Evolutionary conservation across 2,797 vertebrate species (phyloP).

Genomic region (Chelon labrosus): DNA sequence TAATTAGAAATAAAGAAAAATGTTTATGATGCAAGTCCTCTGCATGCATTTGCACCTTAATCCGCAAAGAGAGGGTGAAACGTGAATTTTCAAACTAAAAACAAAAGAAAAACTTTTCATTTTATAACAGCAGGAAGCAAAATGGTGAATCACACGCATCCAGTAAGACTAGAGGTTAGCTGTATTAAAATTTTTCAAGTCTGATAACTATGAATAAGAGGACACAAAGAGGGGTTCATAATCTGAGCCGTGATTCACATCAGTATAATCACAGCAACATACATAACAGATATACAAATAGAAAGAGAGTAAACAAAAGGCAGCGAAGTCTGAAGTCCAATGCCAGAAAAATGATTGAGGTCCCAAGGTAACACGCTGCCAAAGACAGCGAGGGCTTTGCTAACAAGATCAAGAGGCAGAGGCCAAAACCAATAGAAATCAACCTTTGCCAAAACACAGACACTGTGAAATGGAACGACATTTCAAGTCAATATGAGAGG

Average conservation of each 20-base stretch:
- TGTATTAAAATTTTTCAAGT: too few relatives aligned
- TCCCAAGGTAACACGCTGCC: constrained; percentile 6
- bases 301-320: too few relatives aligned
- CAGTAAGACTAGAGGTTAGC: not conserved
- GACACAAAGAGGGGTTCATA: too few relatives aligned
- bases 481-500: constrained; percentile 9
- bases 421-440: constrained; percentile 22
- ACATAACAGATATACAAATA: not conserved
- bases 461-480: constrained; percentile 14
- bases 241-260: too few relatives aligned
- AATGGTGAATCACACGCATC: not conserved
- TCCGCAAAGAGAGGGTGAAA: not conserved
- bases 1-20: not conserved
- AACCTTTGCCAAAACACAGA: constrained; percentile 16
- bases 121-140: not conserved
- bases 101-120: not conserved
- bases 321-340: too few relatives aligned
- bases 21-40: not conserved
- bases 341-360: not conserved
- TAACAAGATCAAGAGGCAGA: constrained; percentile 19
- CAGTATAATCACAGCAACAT: not conserved
- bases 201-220: too few relatives aligned
- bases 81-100: not conserved
- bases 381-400: constrained; percentile 3
- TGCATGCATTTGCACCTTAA: not conserved